Conservation (phyloP, 2,888 invertebrate genomes). For the Punctoribates punctum region DNA sequence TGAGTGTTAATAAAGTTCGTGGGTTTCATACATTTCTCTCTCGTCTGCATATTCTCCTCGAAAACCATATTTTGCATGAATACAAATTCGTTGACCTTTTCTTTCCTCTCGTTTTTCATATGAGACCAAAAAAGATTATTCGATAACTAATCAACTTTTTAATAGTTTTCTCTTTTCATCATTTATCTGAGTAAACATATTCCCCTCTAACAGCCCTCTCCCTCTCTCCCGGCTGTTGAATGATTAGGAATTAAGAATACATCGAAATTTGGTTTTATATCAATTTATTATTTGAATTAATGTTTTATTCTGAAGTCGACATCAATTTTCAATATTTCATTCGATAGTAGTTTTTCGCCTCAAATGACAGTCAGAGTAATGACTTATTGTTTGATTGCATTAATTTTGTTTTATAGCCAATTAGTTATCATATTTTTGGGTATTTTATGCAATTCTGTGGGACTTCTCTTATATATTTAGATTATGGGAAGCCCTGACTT, state of each 20-base stretch:
- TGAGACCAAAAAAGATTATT: background rate
- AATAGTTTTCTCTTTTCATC: background rate
- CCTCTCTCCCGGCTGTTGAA: background rate
- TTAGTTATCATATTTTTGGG: too few relatives aligned
- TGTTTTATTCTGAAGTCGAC: too few relatives aligned
- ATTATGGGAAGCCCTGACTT: too few relatives aligned
- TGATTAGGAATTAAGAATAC: background rate
- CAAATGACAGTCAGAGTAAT: too few relatives aligned
- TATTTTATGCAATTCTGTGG: too few relatives aligned
- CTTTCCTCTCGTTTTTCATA: background rate
- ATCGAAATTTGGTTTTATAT: too few relatives aligned
- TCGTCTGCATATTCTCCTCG: background rate
- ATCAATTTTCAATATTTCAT: too few relatives aligned
- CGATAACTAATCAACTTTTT: slow-evolving; percentile 26
- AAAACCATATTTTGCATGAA: background rate
- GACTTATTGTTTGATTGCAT: too few relatives aligned
- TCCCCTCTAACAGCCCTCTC: background rate
- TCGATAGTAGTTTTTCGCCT: too few relatives aligned
- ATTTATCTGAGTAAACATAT: background rate
- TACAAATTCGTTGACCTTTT: slow-evolving; percentile 15
- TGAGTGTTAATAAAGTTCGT: background rate
- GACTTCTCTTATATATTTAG: too few relatives aligned
- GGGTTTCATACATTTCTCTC: background rate
- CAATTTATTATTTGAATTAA: too few relatives aligned
- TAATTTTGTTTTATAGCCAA: too few relatives aligned